Evolutionary conservation across 2,888 invertebrate species (phyloP), one percentile per base, ranked within the genome.

Genomic region (Exephanes ischioxanthus): DNA sequence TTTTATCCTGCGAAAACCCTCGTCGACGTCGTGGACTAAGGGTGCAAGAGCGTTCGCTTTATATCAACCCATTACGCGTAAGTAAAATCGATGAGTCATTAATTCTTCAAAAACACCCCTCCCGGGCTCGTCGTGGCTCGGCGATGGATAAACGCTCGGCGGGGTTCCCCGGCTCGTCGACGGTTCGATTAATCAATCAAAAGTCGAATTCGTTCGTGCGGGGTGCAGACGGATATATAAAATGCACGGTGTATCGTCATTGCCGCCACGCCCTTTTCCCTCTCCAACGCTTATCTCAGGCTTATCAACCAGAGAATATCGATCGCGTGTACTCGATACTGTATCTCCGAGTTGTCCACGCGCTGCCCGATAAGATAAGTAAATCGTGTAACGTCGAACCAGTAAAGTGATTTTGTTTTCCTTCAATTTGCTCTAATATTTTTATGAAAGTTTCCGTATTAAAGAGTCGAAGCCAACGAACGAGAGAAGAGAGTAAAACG

Each of bases 1-100:
- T 82, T 71, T 85, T 75, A 66, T 53, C 79, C 33, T 55, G 63
- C 19, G 26, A 79, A 51, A 61, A 58, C 11, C 70, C 61, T 71
- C 82, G 70, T 82, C 67, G 33, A 11, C 75, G 63, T 63, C 75
- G 26, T 48, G 37, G 70, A 71, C 19, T 53, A 58, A 55, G 41
- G 45, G 16, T 19, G n/a, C 37, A 30, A 53, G 16, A 16, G 19
- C 26, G 16, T 37, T 71, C 71, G 37, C 76, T 77, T 41, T 68
- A 26, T 73, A 68, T 83, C 26, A 63, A 63, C 48, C 72, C 81
- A 67, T 83, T 73, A 80, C 84, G 79, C 66, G 71, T 81, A 68
- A 79, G 76, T 85, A 63, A 85, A 86, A 87, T 87, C 81, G 83
- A 83, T 63, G 80, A 71, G 80, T 85, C 86, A 84, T 86, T 86